phyloP scores from a whole-genome alignment of 2,113 vertebrate species.

The Probosciger aterrimus region DNA sequence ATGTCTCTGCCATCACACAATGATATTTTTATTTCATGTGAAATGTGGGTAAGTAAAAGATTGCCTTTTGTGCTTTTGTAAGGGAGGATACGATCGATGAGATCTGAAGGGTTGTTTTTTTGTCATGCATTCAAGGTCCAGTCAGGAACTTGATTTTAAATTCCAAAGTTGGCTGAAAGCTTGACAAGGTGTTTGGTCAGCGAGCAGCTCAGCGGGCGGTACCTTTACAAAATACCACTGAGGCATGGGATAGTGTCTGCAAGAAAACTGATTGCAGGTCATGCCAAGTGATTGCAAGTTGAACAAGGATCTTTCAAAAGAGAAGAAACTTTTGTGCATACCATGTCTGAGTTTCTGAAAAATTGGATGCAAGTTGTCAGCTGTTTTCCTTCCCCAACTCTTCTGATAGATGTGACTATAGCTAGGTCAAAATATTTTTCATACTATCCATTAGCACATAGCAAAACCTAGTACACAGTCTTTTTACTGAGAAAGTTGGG shows the following conservation, averaged over 20 bases:
- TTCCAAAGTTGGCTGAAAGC: background rate
- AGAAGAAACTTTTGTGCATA: background rate
- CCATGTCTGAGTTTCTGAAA: background rate
- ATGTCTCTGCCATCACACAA: background rate
- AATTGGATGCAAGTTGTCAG: background rate
- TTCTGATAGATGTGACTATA: background rate
- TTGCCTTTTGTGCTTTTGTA: background rate
- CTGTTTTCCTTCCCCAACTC: background rate
- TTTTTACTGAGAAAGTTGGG: background rate
- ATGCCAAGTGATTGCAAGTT: background rate
- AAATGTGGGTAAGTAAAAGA: background rate
- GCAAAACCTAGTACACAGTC: background rate
- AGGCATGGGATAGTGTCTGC: background rate
- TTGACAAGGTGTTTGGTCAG: background rate
- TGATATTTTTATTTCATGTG: background rate
- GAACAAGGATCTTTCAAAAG: background rate
- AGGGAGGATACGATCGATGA: background rate
- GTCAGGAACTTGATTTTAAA: background rate
- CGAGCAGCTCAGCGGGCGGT: background rate
- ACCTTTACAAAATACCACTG: background rate
- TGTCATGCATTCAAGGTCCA: background rate
- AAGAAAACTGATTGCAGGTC: background rate
- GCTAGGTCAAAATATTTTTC: background rate
- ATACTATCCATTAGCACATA: rapidly evolving
- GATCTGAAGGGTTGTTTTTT: background rate